These are phyloP conservation scores for Malaclemys terrapin DNA, from an alignment of 2,113 vertebrate species.

Conservation along the genomic window DNA sequence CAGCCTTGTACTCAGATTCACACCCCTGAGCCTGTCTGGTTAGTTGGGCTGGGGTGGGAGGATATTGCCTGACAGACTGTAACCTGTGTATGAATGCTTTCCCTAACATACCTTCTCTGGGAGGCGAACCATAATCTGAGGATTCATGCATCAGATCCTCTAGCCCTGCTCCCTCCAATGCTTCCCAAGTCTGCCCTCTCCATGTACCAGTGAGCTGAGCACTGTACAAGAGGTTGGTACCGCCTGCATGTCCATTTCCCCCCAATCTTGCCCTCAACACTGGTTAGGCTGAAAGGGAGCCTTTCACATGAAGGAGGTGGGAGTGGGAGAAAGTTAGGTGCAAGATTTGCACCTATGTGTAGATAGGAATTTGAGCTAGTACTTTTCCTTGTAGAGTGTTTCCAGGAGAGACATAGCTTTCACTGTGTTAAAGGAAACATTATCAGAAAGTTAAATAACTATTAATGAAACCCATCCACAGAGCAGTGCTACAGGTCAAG, in stretches of 20 bases:
- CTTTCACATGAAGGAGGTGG: background rate
- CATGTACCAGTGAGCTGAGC: background rate
- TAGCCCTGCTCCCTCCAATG: background rate
- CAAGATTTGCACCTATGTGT: background rate
- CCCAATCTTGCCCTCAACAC: background rate
- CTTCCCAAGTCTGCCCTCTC: background rate
- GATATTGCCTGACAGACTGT: background rate
- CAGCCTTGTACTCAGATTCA: background rate
- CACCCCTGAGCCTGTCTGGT: background rate
- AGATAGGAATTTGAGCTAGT: background rate
- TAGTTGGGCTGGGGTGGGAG: background rate
- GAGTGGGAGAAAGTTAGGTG: background rate
- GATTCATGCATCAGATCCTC: background rate
- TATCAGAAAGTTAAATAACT: background rate
- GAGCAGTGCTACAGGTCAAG: background rate
- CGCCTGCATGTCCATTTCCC: accelerated
- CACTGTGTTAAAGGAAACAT: background rate
- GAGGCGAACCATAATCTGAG: background rate
- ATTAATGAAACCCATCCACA: background rate
- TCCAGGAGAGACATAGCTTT: background rate
- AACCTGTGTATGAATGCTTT: background rate
- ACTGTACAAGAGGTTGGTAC: background rate
- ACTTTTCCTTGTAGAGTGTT: background rate
- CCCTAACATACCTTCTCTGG: background rate
- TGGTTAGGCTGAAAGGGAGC: background rate